phyloP scores from a whole-genome alignment of 2,113 vertebrate genomes.

The Thomomys bottae region DNA sequence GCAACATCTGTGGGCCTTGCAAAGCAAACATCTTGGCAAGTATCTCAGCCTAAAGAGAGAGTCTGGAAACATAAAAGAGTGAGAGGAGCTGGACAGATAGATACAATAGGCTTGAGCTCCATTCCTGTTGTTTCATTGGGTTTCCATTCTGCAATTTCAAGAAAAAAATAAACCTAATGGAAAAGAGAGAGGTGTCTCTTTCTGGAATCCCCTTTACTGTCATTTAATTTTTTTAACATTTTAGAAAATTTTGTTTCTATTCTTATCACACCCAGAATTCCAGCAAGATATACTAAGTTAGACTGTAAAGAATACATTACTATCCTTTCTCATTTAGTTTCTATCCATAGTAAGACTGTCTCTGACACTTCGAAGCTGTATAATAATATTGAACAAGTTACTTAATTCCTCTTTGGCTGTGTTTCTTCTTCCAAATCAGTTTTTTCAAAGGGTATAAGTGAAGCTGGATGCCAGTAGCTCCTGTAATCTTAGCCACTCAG shows the following conservation, averaged over 20 bases:
- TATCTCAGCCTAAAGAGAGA: not conserved
- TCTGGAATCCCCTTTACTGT: not conserved
- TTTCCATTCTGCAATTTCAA: not conserved
- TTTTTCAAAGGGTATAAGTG: too few species aligned
- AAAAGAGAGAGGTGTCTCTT: not conserved
- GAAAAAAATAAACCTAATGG: not conserved
- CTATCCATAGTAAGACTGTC: not conserved
- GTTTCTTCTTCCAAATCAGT: not conserved
- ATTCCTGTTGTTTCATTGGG: not conserved
- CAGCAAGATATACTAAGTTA: not conserved
- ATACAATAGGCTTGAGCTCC: too few species aligned
- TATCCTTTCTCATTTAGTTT: not conserved
- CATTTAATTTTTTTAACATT: not conserved
- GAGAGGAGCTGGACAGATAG: not conserved
- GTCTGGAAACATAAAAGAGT: not conserved
- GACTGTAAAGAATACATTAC: not conserved
- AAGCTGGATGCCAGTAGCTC: too few species aligned
- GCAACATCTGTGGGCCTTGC: constrained; percentile 63
- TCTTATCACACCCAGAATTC: not conserved
- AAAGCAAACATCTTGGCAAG: constrained; percentile 22
- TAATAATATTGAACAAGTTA: not conserved
- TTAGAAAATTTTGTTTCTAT: not conserved
- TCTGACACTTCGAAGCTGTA: not conserved
- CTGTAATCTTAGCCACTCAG: too few species aligned
- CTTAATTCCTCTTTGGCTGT: not conserved